These are phyloP conservation scores for Porites lutea DNA, from an alignment of 64 coral and sea anemone genomes.

Conservation along the genomic window DNA sequence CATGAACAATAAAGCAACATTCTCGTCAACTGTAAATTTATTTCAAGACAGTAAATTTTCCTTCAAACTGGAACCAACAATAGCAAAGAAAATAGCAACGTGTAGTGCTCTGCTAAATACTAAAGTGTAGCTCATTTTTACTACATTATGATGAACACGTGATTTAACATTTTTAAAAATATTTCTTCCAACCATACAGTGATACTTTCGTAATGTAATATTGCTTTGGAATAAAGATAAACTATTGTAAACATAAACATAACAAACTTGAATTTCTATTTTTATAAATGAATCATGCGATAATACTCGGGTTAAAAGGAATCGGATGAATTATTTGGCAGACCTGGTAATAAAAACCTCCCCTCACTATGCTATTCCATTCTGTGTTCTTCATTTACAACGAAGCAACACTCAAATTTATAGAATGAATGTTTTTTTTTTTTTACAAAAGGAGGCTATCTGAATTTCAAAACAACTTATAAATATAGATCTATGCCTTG, in stretches of 20 bases:
- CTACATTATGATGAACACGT: background rate
- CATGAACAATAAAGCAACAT: background rate
- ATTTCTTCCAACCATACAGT: background rate
- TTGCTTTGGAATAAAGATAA: conserved; percentile 7
- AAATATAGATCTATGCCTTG: no score
- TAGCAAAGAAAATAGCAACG: background rate
- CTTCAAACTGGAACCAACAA: background rate
- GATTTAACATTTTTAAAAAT: background rate
- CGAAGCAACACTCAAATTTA: no score
- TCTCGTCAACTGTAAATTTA: conserved; percentile 5
- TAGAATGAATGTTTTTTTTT: no score
- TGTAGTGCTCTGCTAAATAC: background rate
- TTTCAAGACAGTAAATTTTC: background rate
- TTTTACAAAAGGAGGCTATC: no score
- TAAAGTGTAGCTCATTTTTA: conserved; percentile 5
- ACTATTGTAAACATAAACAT: background rate
- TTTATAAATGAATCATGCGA: background rate
- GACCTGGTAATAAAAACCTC: no score
- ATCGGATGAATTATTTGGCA: no score
- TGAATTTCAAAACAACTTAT: no score
- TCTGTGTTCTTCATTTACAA: no score
- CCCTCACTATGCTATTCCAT: no score
- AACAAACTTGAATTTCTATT: background rate
- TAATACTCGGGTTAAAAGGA: no score
- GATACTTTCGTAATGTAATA: background rate